Evolutionary conservation across 2,797 vertebrate genomes (phyloP), one percentile per base, ranked within the genome.

Genomic region (Myotis pilosus): DNA sequence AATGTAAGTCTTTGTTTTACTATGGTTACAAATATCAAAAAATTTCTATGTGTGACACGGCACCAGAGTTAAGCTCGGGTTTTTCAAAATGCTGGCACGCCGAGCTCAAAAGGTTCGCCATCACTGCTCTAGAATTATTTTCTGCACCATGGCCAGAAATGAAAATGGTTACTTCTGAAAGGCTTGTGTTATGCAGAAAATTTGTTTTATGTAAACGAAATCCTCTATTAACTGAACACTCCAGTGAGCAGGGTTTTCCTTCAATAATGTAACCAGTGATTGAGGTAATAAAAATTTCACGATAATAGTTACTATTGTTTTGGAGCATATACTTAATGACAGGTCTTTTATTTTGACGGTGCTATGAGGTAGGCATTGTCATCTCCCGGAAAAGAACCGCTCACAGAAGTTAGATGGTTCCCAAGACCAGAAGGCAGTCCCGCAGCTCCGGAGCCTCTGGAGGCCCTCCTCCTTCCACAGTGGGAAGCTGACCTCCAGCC

Each of bases 381-480:
- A 51, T 81, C 72, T 68, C n/a, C 38, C 51, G 85, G 88, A 71
- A 94, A 92, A 85, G 47, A 93, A 93, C 84, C 79, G 49, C 28
- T 89, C 28, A 53, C 5, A 38, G 75, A 89, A 76, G 47, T 49
- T 68, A 49, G 71, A 4, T 41, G 25, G 49, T 94, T 76, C 41
- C 51, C 30, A 57, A 78, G 89, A 79, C 6, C 19, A 53, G 87
- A 51, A 64, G 83, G n/a, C 47, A 80, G 10, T 28, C 38, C 44
- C 3, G 5, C 19, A 17, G 28, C 30, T 16, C 57, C 17, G 44
- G 36, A 33, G 44, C 11, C 23, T n/a, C 19, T 4, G 15, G 55
- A 66, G 19, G 17, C 17, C 49, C 74, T 28, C 8, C 2, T 68
- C n/a, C 75, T 86, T 80, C 23, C 28, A 28, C 20, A 11, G 2